Base-by-base conservation (phyloP, 2,113 vertebrate species). In the Seriola quinqueradiata region DNA sequence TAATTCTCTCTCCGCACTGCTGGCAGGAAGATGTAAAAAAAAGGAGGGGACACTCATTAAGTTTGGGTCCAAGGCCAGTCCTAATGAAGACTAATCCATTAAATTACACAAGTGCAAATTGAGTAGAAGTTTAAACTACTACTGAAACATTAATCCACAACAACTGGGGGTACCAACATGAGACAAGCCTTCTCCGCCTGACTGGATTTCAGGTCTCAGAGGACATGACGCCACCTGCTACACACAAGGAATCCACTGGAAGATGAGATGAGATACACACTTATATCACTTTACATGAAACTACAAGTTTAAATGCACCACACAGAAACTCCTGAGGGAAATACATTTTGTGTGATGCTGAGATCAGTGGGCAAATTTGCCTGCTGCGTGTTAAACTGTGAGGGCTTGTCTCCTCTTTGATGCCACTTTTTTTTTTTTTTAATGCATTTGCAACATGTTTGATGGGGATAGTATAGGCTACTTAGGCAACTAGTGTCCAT, bases 161-260 rank as follows among this genome's bases (percentile, higher is more conserved):
- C 58, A 61, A 73, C 5, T 54, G 38, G 17, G 4, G 50, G n/a
- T 3, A 54, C 12, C 40, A n/a, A 25, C 54, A 55, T 0, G 36
- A 79, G 72, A 73, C 6, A 7, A 28, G n/a, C 12, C 57, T 11
- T 59, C 42, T 28, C 10, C 14, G 59, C 73, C 70, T 52, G 83
- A 88, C 71, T 89, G 74, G 60, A 77, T 85, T 89, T 87, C 89
- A 90, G 61, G 28, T 77, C 69, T 65, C 17, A 1, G 36, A 12
- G 70, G 75, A 78, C 25, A 4, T 2, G 55, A 44, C 61, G 48
- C 60, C 70, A 81, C 74, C 80, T 84, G 86, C 42, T 70, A 12
- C 36, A 57, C 38, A 28, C 25, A 83, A 83, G 21, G 32, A 81
- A 42, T 32, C n/a, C n/a, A 17, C 21, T 32, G 21, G n/a, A 55